phyloP scores from a whole-genome alignment of 1,140 invertebrate genomes.

The Drosophila bocki region DNA sequence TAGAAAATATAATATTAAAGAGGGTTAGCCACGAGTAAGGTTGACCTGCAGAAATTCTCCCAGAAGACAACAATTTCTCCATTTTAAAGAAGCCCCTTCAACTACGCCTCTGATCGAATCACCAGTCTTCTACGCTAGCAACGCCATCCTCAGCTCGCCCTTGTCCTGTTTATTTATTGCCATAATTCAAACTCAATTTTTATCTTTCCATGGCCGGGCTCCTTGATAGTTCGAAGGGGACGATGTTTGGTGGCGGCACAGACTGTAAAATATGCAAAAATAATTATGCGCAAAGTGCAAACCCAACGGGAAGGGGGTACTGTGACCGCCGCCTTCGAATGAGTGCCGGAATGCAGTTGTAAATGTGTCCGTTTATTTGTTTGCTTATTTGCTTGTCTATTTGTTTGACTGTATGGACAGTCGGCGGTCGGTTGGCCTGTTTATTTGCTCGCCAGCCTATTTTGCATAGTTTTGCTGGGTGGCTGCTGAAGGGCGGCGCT shows the following conservation, averaged over 20 bases:
- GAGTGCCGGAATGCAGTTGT: slow-evolving; percentile 68
- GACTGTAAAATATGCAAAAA: slow-evolving; percentile 79
- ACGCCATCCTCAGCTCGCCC: slow-evolving; percentile 27
- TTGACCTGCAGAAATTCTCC: not conserved
- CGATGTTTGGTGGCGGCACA: not conserved
- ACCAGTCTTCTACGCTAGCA: not conserved
- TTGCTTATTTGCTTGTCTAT: slow-evolving; percentile 60
- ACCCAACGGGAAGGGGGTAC: slow-evolving; percentile 38
- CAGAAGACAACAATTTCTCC: not conserved
- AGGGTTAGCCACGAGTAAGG: no score
- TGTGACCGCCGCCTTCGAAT: slow-evolving; percentile 28
- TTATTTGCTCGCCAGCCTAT: slow-evolving; percentile 48
- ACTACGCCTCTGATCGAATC: slow-evolving; percentile 28
- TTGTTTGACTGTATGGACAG: slow-evolving; percentile 40
- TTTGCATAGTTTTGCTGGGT: slow-evolving; percentile 56
- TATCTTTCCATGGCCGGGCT: slow-evolving; percentile 62
- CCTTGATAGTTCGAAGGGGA: slow-evolving; percentile 51
- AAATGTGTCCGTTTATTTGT: slow-evolving; percentile 79
- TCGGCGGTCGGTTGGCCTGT: slow-evolving; percentile 22
- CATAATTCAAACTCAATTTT: slow-evolving; percentile 82
- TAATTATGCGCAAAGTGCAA: slow-evolving; percentile 83
- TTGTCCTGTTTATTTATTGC: slow-evolving; percentile 70
- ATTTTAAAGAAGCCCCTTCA: not conserved
- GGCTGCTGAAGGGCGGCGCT: slow-evolving; percentile 28
- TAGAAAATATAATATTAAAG: no score